Evolutionary conservation across 1,140 invertebrate species (phyloP).

Genomic region (Brachionus asplanchnoidis): DNA sequence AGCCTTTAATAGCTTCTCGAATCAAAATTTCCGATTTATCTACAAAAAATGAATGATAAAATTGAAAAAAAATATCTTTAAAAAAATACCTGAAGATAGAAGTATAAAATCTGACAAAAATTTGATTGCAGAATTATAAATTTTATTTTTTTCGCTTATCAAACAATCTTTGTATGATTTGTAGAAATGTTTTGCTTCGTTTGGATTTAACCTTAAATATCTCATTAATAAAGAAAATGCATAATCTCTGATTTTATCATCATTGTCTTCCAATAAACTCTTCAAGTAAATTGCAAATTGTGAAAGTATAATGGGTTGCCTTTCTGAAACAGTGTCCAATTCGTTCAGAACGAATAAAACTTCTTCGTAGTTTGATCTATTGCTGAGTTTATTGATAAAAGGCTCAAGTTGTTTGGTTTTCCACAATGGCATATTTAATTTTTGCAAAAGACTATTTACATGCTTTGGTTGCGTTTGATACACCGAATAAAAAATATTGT

Average conservation of each 20-base stretch:
- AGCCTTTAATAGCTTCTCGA: background rate
- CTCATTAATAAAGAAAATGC: slow-evolving; percentile 32
- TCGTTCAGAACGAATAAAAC: slow-evolving; percentile 9
- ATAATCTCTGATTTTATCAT: slow-evolving; percentile 19
- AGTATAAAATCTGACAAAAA: slow-evolving; percentile 27
- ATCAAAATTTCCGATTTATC: background rate
- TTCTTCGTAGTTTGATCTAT: slow-evolving; percentile 21
- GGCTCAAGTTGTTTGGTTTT: slow-evolving; percentile 30
- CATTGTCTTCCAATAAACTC: background rate
- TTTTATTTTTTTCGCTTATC: background rate
- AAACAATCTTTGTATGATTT: slow-evolving; percentile 14
- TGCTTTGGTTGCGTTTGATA: background rate
- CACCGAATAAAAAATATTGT: background rate
- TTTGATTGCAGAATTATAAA: slow-evolving; percentile 10
- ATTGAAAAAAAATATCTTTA: background rate
- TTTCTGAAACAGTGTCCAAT: slow-evolving; percentile 15
- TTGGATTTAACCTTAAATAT: slow-evolving; percentile 23
- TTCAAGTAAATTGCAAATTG: background rate
- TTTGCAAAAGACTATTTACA: slow-evolving; percentile 34
- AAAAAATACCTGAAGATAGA: background rate
- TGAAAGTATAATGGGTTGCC: slow-evolving; percentile 25
- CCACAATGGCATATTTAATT: slow-evolving; percentile 7
- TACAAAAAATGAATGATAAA: background rate
- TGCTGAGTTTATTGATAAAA: slow-evolving; percentile 22
- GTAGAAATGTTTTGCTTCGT: background rate